Evolutionary conservation across 1,140 invertebrate genomes (phyloP).

Genomic region (Anadara kagoshimensis): DNA sequence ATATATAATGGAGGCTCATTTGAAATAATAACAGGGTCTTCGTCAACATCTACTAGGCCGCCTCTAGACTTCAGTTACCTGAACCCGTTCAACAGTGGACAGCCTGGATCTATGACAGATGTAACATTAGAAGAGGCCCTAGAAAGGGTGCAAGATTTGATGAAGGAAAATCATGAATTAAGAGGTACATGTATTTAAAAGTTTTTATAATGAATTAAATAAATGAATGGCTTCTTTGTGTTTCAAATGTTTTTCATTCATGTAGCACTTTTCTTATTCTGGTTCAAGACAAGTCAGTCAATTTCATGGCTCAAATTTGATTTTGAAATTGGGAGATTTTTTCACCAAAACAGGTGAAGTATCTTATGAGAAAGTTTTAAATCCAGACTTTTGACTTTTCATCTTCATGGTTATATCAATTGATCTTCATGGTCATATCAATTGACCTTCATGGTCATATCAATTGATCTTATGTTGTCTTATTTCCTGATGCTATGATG

Average conservation of each 20-base stretch:
- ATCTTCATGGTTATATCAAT: no score
- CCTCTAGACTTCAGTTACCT: slow-evolving; percentile 7
- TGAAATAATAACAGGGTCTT: slow-evolving; percentile 16
- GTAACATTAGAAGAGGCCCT: slow-evolving; percentile 54
- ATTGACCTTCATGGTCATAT: no score
- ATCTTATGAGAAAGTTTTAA: no score
- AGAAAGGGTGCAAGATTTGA: slow-evolving; percentile 50
- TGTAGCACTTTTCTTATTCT: background rate
- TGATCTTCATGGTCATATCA: no score
- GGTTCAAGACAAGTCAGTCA: no score
- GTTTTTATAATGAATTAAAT: background rate
- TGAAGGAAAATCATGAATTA: slow-evolving; percentile 50
- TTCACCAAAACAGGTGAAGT: no score
- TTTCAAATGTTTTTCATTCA: background rate
- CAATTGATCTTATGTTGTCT: no score
- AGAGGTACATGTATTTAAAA: slow-evolving; percentile 40
- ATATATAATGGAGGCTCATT: slow-evolving; percentile 22
- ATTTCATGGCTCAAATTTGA: no score
- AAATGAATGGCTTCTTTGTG: background rate
- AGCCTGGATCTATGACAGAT: slow-evolving; percentile 47
- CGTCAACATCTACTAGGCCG: background rate
- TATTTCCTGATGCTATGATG: no score
- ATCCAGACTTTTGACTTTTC: no score
- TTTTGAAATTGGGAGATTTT: no score
- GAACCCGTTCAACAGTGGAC: slow-evolving; percentile 9